Base-by-base conservation (phyloP, 1,140 invertebrate species). In the Lucilia cuprina region DNA sequence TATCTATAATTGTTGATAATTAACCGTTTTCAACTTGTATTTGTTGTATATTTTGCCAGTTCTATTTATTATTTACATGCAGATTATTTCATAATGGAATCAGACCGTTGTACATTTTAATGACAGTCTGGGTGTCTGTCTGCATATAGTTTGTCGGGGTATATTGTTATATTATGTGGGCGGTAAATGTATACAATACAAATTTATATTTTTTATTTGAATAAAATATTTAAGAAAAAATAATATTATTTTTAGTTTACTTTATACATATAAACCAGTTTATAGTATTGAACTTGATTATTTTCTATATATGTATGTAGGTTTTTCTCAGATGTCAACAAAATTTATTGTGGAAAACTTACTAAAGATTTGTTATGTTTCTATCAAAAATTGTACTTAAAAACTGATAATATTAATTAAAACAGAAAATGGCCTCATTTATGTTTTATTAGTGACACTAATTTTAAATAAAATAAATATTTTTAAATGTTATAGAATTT, bases 1-100 rank as follows among this genome's bases (percentile, higher is more conserved):
- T 47, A 49, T 17, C 47, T 49, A 25, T 80, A 80, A 80, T 80
- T 49, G 41, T 21, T 49, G 77, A 25, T 80, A 80, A 80, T 80
- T 80, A 80, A 49, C 41, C n/a, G 77, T 50, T 80, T 21, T 78
- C 75, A 47, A 19, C 77, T 50, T n/a, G 41, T 41, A 41, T 41
- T 41, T 41, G 17, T 55, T 17, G 12, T 55, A 12, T 55, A n/a
- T 55, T 55, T 55, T 55, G 50, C 50, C 50, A 55, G 50, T 55
- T 55, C 50, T 55, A 13, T n/a, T 17, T 55, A 55, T 55, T 55
- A 55, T 55, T 55, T 55, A 55, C 50, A 55, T 55, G 50, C 17
- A 12, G 13, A 55, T 41, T 55, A 55, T 55, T 55, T 55, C 7
- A 5, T 55, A 55, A 55, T 55, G 50, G 50, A 55, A 41, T 41